These are phyloP conservation scores for Rhagonycha fulva DNA, from an alignment of 2,888 invertebrate genomes.

Conservation along the genomic window DNA sequence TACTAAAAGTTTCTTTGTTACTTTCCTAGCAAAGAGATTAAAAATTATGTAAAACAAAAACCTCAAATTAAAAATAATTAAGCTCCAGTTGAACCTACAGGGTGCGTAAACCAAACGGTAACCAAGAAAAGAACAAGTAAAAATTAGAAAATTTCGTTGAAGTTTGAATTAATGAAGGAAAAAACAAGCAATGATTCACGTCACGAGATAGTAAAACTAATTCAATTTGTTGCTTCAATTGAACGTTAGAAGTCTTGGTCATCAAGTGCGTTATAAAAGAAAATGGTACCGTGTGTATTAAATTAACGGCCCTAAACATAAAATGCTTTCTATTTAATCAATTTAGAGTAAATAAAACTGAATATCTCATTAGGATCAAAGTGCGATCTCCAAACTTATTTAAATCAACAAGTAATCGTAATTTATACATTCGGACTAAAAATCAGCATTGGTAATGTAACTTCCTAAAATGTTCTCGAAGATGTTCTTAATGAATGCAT, in stretches of 20 bases:
- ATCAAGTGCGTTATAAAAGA: neutral
- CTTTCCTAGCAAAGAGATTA: neutral
- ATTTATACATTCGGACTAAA: neutral
- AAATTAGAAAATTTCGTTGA: neutral
- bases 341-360: neutral
- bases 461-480: neutral
- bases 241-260: neutral
- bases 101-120: neutral
- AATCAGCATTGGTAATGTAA: constrained; percentile 4
- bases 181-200: neutral
- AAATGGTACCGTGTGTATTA: neutral
- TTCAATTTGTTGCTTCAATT: neutral
- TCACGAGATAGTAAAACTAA: neutral
- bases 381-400: neutral
- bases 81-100: neutral
- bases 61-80: neutral
- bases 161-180: neutral
- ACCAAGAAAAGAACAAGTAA: neutral
- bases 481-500: neutral
- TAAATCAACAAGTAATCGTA: neutral
- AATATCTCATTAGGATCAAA: neutral
- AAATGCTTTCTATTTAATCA: neutral
- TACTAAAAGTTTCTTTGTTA: neutral
- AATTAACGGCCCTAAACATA: neutral
- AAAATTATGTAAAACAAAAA: neutral